Percentiles rank a stretch among this genome's conserved stretches.
Conservation (phyloP, 2,113 vertebrate species). For the Psittacula cyanocephala region DNA sequence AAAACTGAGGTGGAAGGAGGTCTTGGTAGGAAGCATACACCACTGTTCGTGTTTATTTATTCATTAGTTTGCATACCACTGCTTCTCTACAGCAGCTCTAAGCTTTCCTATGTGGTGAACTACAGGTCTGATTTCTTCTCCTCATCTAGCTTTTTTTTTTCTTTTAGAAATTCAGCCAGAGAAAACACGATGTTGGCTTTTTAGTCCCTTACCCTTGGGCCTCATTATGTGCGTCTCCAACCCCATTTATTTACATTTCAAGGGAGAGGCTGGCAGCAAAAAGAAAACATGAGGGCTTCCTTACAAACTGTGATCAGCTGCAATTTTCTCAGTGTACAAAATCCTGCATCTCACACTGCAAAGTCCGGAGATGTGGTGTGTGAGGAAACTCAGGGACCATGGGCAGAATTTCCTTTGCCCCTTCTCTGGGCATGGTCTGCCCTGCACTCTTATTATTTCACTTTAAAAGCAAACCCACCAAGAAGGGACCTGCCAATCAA, state of each 20-base stretch:
- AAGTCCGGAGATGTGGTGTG: background rate
- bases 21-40: background rate
- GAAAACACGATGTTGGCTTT: slow-evolving; percentile 30
- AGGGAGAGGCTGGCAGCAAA: slow-evolving; percentile 41
- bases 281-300: slow-evolving; percentile 28
- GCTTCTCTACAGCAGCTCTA: background rate
- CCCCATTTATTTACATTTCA: slow-evolving; percentile 70
- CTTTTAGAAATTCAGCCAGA: background rate
- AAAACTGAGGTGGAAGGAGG: background rate
- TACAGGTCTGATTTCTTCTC: background rate
- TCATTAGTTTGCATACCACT: background rate
- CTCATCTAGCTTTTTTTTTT: background rate
- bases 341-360: background rate
- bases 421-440: background rate
- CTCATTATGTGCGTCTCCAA: slow-evolving; percentile 57
- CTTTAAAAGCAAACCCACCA: background rate
- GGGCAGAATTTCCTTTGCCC: background rate
- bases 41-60: background rate
- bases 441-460: background rate
- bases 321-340: background rate
- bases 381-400: background rate
- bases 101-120: background rate
- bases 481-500: background rate
- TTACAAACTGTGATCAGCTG: background rate
- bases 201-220: slow-evolving; percentile 41